Evolutionary conservation across 2,888 invertebrate genomes (phyloP).

Genomic region (Cotesia congregata): DNA sequence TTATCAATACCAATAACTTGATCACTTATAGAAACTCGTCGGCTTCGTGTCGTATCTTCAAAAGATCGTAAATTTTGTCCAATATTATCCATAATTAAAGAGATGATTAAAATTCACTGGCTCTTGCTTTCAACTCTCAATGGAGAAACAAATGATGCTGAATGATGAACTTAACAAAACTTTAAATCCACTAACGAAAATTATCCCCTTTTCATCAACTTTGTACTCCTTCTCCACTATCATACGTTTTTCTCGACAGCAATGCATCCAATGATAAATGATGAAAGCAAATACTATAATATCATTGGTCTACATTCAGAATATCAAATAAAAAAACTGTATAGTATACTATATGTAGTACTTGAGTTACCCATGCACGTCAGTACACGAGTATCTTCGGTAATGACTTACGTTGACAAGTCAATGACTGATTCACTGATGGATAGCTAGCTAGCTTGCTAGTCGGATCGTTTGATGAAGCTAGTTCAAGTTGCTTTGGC

Average conservation of each 20-base stretch:
- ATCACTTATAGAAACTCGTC: slow-evolving; percentile 67
- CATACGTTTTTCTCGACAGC: slow-evolving; percentile 15
- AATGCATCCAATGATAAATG: slow-evolving; percentile 24
- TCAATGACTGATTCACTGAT: slow-evolving; percentile 36
- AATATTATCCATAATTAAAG: slow-evolving; percentile 25
- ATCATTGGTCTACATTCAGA: slow-evolving; percentile 22
- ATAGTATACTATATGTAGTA: background rate
- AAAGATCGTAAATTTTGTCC: slow-evolving; percentile 47
- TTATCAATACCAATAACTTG: slow-evolving; percentile 65
- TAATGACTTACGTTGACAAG: slow-evolving; percentile 24
- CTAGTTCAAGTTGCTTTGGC: slow-evolving; percentile 10
- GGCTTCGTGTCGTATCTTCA: slow-evolving; percentile 40
- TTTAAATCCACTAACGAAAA: slow-evolving; percentile 22
- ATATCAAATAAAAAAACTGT: background rate
- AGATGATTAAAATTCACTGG: slow-evolving; percentile 4
- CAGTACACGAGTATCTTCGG: background rate
- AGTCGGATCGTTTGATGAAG: background rate
- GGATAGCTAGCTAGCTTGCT: background rate
- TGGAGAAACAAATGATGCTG: slow-evolving; percentile 16
- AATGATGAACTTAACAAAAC: slow-evolving; percentile 24
- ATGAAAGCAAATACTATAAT: background rate
- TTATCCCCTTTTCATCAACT: slow-evolving; percentile 6
- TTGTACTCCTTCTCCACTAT: slow-evolving; percentile 9
- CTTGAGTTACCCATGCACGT: background rate
- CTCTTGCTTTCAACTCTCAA: background rate